A percentile compares a stretch with the other conserved stretches of the same genome.
These are phyloP conservation scores for Parasteatoda lunata DNA, from an alignment of 2,888 invertebrate species.

Conservation along the genomic window DNA sequence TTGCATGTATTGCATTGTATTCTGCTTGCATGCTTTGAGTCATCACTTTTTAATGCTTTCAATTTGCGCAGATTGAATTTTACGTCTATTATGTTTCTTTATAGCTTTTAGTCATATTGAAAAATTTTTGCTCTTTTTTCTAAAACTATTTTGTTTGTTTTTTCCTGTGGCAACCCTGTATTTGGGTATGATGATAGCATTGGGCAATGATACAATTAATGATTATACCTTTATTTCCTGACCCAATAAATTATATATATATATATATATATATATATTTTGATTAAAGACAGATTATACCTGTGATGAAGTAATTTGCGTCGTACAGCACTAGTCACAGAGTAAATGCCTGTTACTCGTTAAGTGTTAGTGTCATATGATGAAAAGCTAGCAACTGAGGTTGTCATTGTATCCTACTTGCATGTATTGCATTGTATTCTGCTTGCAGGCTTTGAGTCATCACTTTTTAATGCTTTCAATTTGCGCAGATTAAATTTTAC, in stretches of 20 bases:
- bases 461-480: too few species aligned
- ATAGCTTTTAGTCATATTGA: too few species aligned
- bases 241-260: too few species aligned
- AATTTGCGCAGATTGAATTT: too few species aligned
- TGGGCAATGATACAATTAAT: slow-evolving; percentile 12
- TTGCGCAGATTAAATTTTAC: too few species aligned
- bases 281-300: not conserved
- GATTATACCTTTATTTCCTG: not conserved
- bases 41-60: too few species aligned
- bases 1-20: not conserved
- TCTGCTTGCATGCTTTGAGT: too few species aligned
- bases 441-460: too few species aligned
- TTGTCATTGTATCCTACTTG: not conserved
- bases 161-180: not conserved
- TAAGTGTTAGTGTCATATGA: slow-evolving; percentile 15
- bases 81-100: too few species aligned
- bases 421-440: not conserved
- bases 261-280: too few species aligned
- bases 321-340: not conserved
- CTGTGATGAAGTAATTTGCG: slow-evolving; percentile 20
- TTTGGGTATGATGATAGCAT: slow-evolving; percentile 14
- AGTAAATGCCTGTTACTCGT: slow-evolving; percentile 21
- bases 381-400: slow-evolving; percentile 21
- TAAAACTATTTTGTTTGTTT: too few species aligned
- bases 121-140: too few species aligned